Conservation (phyloP, 2,113 vertebrate species). For the Dolichallabes microphthalmus region DNA sequence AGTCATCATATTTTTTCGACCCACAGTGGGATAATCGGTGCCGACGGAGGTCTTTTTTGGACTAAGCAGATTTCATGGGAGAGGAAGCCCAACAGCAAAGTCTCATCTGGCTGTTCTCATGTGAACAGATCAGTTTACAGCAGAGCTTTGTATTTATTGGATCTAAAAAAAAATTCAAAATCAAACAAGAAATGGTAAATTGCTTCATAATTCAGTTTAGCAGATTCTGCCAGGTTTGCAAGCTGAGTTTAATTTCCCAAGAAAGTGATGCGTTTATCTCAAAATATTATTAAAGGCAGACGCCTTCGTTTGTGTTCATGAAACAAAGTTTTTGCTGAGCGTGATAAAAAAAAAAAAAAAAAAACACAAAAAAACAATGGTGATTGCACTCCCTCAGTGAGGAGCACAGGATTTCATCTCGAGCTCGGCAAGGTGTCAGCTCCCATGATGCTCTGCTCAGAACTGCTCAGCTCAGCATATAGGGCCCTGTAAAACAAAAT, state of each 20-base stretch:
- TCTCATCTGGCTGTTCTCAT: constrained; percentile 49
- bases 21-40: constrained; percentile 71
- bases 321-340: constrained; percentile 79
- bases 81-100: constrained; percentile 66
- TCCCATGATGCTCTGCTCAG: constrained; percentile 69
- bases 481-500: constrained; percentile 56
- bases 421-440: constrained; percentile 66
- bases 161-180: not conserved
- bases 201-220: constrained; percentile 76
- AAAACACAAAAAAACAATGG: constrained; percentile 57
- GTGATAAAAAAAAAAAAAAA: constrained; percentile 61
- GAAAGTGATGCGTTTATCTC: constrained; percentile 72
- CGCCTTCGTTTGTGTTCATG: constrained; percentile 61
- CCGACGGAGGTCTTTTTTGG: constrained; percentile 67
- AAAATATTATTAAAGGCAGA: constrained; percentile 69
- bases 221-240: constrained; percentile 73
- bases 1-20: constrained; percentile 71
- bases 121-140: constrained; percentile 63
- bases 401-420: constrained; percentile 78
- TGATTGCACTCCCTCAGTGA: constrained; percentile 66
- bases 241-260: constrained; percentile 67
- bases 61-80: constrained; percentile 67
- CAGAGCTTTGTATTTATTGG: constrained; percentile 66
- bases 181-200: constrained; percentile 63
- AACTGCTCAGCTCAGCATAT: constrained; percentile 81